Evolutionary conservation across 2,113 vertebrate species (phyloP).

Genomic region (Rhynchomys soricoides): DNA sequence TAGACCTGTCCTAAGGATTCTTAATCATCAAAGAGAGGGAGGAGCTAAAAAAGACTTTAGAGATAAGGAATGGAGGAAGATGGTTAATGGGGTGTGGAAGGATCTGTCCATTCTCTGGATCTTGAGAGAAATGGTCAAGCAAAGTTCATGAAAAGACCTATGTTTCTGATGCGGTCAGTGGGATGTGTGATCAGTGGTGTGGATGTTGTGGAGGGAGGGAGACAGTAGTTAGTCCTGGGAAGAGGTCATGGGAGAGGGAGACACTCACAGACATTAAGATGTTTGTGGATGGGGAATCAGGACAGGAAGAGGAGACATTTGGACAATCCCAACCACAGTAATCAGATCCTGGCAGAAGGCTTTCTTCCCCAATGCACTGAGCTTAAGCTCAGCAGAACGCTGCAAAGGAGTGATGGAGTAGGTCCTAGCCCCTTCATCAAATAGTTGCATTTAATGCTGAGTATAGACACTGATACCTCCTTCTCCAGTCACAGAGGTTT

Average conservation of each 20-base stretch:
- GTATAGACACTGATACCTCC: not conserved
- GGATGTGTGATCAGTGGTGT: not conserved
- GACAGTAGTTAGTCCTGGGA: not conserved
- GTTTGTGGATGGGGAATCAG: not conserved
- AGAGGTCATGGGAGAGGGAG: not conserved
- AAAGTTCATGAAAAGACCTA: not conserved
- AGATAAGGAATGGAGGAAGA: not conserved
- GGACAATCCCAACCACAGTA: not conserved
- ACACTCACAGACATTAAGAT: not conserved
- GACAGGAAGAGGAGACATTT: not conserved
- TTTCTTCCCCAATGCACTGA: not conserved
- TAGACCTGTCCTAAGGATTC: not conserved
- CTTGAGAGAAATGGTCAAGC: not conserved
- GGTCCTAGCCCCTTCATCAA: not conserved
- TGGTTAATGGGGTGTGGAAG: not conserved
- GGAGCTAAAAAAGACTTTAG: not conserved
- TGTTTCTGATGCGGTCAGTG: not conserved
- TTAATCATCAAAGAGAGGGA: not conserved
- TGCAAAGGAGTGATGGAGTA: not conserved
- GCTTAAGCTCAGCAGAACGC: not conserved
- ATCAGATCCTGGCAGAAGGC: not conserved
- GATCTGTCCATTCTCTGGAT: not conserved
- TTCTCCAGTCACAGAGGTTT: not conserved
- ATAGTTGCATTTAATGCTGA: constrained; percentile 28
- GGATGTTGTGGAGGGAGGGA: not conserved